These are phyloP conservation scores for Doryteuthis pealeii DNA, from an alignment of 1,140 invertebrate species.

Conservation along the genomic window DNA sequence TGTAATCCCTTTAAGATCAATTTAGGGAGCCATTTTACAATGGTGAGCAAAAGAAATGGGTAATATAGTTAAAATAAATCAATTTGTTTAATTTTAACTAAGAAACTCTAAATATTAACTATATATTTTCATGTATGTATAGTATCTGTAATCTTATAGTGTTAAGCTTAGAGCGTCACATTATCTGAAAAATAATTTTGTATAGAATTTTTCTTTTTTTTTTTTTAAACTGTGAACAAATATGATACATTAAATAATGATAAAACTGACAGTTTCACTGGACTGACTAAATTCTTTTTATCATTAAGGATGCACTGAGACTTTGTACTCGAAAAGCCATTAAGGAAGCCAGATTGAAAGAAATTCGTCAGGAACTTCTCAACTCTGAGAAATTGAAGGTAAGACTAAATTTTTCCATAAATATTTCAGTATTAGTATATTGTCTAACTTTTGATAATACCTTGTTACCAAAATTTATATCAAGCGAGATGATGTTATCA, in stretches of 20 bases:
- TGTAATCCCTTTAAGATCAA: no score
- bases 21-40: no score
- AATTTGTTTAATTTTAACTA: no score
- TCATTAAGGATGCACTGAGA: conserved; percentile 80
- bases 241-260: background rate
- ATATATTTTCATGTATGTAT: no score
- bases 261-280: background rate
- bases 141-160: no score
- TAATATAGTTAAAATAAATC: no score
- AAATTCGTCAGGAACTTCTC: conserved; percentile 93
- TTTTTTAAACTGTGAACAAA: background rate
- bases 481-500: no score
- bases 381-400: conserved; percentile 91
- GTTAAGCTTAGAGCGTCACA: background rate
- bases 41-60: no score
- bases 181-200: background rate
- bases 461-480: no score
- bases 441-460: no score
- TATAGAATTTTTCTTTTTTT: background rate
- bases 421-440: background rate
- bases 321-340: conserved; percentile 91
- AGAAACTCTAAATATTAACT: no score
- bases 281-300: conserved; percentile 11
- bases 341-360: conserved; percentile 87
- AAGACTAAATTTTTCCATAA: conserved; percentile 15